Evolutionary conservation across 2,113 vertebrate species (phyloP).

Genomic region (Colaptes auratus): DNA sequence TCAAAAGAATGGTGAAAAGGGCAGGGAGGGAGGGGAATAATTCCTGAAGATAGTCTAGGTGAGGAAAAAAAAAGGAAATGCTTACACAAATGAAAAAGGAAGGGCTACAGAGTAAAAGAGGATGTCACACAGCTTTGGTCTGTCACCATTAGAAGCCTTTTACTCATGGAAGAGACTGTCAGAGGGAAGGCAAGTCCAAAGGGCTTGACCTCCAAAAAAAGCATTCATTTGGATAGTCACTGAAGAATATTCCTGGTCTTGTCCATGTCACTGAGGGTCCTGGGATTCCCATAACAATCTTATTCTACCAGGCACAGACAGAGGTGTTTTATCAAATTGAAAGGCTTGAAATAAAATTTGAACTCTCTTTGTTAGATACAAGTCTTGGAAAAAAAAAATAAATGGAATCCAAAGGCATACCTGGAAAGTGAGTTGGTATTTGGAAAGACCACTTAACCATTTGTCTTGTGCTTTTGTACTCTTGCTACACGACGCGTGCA

Average conservation of each 20-base stretch:
- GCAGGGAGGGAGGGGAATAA: background rate
- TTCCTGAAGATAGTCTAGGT: background rate
- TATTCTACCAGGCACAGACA: background rate
- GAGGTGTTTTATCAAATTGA: background rate
- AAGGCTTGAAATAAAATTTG: background rate
- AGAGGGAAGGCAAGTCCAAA: background rate
- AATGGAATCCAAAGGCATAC: background rate
- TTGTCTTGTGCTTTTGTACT: background rate
- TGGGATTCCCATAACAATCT: background rate
- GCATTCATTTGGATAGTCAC: background rate
- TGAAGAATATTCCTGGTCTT: background rate
- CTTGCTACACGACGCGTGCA: background rate
- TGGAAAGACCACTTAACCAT: background rate
- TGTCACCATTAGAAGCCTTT: background rate
- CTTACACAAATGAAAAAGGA: background rate
- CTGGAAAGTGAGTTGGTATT: background rate
- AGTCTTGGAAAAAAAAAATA: background rate
- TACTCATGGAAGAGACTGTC: background rate
- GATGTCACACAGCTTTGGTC: background rate
- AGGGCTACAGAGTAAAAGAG: background rate
- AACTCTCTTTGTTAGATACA: background rate
- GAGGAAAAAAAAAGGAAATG: background rate
- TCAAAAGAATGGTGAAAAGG: background rate
- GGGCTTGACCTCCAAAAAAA: background rate
- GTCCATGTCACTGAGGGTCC: background rate